These are phyloP conservation scores for Oxycera nigricornis DNA, from an alignment of 2,888 invertebrate genomes.

Conservation along the genomic window DNA sequence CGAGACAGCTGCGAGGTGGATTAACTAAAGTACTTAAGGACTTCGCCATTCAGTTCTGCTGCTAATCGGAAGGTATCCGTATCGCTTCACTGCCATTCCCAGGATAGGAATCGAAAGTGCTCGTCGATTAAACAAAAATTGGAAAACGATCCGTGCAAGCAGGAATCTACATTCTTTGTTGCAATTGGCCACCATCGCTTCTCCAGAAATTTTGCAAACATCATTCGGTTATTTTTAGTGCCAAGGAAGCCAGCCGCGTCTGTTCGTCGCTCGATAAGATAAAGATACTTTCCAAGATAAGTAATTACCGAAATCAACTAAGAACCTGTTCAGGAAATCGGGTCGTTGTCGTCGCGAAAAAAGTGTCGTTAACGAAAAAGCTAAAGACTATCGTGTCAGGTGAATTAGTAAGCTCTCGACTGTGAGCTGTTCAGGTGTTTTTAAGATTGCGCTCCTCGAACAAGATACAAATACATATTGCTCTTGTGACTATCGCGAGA, in stretches of 20 bases:
- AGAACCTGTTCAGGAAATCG: constrained; percentile 9
- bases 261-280: constrained; percentile 19
- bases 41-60: neutral
- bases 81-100: neutral
- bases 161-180: no score
- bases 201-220: constrained; percentile 20
- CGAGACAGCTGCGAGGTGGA: neutral
- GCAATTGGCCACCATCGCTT: neutral
- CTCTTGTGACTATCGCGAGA: constrained; percentile 5
- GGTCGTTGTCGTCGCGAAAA: constrained; percentile 3
- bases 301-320: constrained; percentile 13
- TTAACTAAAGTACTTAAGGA: constrained; percentile 31
- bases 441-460: constrained; percentile 8
- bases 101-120: no score
- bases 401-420: constrained; percentile 38
- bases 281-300: constrained; percentile 15
- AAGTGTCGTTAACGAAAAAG: constrained; percentile 21
- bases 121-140: no score
- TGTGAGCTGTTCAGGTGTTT: constrained; percentile 33
- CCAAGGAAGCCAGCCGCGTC: neutral
- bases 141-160: no score
- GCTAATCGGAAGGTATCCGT: neutral
- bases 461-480: neutral
- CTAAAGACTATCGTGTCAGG: constrained; percentile 24
- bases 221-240: constrained; percentile 32